Evolutionary conservation across 1,140 invertebrate genomes (phyloP).

Genomic region (Ylistrum balloti): DNA sequence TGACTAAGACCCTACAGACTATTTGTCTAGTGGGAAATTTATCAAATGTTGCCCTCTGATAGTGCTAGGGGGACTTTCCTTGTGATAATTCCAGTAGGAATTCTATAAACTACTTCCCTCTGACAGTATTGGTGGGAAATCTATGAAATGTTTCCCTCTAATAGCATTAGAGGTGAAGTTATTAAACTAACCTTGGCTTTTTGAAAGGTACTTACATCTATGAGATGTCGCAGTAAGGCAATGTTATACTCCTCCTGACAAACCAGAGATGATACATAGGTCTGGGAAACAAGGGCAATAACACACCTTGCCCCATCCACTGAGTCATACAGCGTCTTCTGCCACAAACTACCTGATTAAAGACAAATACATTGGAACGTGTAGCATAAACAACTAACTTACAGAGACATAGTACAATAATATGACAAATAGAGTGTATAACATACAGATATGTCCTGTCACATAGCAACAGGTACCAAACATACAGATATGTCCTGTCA

Average conservation of each 20-base stretch:
- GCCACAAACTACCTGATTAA: constrained; percentile 76
- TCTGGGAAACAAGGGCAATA: constrained; percentile 71
- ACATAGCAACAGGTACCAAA: too few species aligned
- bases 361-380: not conserved
- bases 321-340: constrained; percentile 76
- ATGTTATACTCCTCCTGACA: constrained; percentile 80
- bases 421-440: too few species aligned
- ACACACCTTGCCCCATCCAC: constrained; percentile 73
- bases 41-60: too few species aligned
- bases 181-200: too few species aligned
- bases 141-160: too few species aligned
- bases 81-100: too few species aligned
- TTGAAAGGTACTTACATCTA: constrained; percentile 62
- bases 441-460: too few species aligned
- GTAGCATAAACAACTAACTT: not conserved
- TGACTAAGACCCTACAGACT: too few species aligned
- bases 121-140: not conserved
- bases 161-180: not conserved
- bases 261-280: constrained; percentile 75
- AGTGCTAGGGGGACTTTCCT: not conserved
- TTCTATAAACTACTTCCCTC: too few species aligned
- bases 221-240: constrained; percentile 70
- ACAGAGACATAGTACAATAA: too few species aligned
- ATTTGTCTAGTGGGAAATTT: too few species aligned
- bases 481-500: too few species aligned